Evolutionary conservation across 2,797 vertebrate species (phyloP), one percentile per base, ranked within the genome.

Genomic region (Zenarchopterus dispar): DNA sequence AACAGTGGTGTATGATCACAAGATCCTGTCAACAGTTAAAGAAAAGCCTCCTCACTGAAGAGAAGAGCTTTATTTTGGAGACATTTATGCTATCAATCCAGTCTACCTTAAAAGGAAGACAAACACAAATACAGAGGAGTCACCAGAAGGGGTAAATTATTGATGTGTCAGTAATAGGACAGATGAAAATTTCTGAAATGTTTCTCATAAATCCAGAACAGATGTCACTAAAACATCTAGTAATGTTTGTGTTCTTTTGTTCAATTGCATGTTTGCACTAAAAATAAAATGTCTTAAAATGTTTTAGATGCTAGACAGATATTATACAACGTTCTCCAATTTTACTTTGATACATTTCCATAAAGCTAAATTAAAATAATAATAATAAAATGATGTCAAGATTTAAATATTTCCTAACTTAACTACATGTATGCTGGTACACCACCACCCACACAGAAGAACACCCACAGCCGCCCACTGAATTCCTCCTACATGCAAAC

Each of bases 401-500:
- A 2, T n/a, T 13, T 15, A 41, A 17, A 33, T 39, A 49, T 60
- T 44, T 52, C 17, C 23, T 10, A 24, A 28, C 18, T 13, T 17
- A 41, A 42, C n/a, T 43, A 36, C 45, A 24, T 51, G 10, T n/a
- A 24, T 26, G 22, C 56, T 31, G 10, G 26, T 44, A 24, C 21
- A 57, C 11, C 23, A 53, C 60, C 56, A 61, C 67, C 54, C 49
- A 65, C 60, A 31, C 49, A 49, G 16, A 56, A 57, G 9, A 70
- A 76, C 65, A 65, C 78, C 78, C 75, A 81, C 79, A 22, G 36
- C 47, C 73, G 56, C 70, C 74, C 75, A 77, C 73, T 60, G 59
- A 80, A 81, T 67, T 70, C 80, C 72, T 77, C 77, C 74, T 49
- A 64, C 78, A 64, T 23, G 72, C 67, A 78, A 52, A 75, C 81